A percentile compares a stretch with the other conserved stretches of the same genome.
Conservation (phyloP, 2,888 invertebrate species). For the Pasiphila rectangulata region DNA sequence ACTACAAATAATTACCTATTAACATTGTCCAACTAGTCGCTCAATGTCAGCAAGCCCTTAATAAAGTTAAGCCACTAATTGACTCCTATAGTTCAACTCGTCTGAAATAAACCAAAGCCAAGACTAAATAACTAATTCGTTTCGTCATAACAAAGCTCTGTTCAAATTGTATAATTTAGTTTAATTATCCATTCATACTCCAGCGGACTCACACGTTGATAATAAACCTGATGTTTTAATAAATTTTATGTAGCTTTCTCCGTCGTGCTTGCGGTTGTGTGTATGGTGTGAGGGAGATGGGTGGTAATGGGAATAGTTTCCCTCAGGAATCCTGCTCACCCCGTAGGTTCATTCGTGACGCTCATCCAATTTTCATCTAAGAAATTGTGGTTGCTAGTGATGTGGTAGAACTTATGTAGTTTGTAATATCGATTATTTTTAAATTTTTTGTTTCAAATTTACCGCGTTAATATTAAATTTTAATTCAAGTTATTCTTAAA, state of each 20-base stretch:
- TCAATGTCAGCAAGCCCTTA: too few relatives aligned
- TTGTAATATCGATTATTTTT: too few relatives aligned
- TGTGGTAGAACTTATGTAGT: conserved; percentile 21
- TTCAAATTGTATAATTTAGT: conserved; percentile 63
- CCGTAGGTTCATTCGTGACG: conserved; percentile 59
- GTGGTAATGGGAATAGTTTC: conserved; percentile 40
- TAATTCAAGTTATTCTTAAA: too few relatives aligned
- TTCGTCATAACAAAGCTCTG: conserved; percentile 47
- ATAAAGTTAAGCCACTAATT: too few relatives aligned
- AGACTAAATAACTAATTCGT: conserved; percentile 37
- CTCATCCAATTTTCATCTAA: conserved; percentile 60
- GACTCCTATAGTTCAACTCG: conserved; percentile 5
- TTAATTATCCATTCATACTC: conserved; percentile 59
- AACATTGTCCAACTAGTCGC: too few relatives aligned
- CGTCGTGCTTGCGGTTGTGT: conserved; percentile 29
- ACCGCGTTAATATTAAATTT: too few relatives aligned
- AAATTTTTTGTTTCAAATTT: neutral
- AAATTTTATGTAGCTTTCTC: conserved; percentile 50
- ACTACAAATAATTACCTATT: too few relatives aligned
- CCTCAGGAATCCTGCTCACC: conserved; percentile 40
- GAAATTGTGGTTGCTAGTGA: conserved; percentile 46
- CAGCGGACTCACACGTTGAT: conserved; percentile 71
- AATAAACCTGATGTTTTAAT: conserved; percentile 68
- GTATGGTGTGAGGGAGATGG: conserved; percentile 29
- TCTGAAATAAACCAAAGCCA: conserved; percentile 36